Base-by-base conservation (phyloP, 2,888 invertebrate genomes). In the Oscheius sp. region DNA sequence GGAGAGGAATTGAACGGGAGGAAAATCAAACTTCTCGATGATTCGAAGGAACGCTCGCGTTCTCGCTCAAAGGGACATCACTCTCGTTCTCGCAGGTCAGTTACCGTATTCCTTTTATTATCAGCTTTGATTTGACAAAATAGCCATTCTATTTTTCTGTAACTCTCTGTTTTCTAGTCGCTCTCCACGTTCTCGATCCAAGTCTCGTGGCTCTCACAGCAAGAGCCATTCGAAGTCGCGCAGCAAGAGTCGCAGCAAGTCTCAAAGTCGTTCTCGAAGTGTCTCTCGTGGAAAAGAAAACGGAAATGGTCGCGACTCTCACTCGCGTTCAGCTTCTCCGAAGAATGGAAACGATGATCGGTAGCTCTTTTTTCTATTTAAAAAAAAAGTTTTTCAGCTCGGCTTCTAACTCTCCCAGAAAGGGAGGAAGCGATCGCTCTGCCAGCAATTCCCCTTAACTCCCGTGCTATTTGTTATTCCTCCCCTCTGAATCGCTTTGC, bases 1-100 rank as follows among this genome's bases (percentile, higher is more conserved):
- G 94, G 94, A 84, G 94, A 95, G 0, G 97, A 98, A 87, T 89
- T 98, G 82, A 96, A 95, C 89, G 98, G 98, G 0, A 92, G 97
- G 27, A 91, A 93, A 71, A 93, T 98, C 79, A 92, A 92, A 65
- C 90, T 98, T 79, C 91, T 95, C 65, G 96, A 97, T 88, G 96
- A 96, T 86, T 90, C 79, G 82, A 17, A 58, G 65, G 39, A 27
- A 27, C 58, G 69, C 31, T 50, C 61, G 45, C 70, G 74, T 50
- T 65, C 71, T 12, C 75, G 76, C 42, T 48, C 48, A 33, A 55
- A 34, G 17, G 34, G 34, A 17, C 10, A 34, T 8, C 34, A 71
- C 31, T 74, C 74, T 20, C 73, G 73, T 53, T 29, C 39, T 23
- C 31, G 48, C 25, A 64, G 55, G 63, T 17, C 70, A 52, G 23